Conservation (phyloP, 2,113 vertebrate species). For the Elephantulus edwardii region DNA sequence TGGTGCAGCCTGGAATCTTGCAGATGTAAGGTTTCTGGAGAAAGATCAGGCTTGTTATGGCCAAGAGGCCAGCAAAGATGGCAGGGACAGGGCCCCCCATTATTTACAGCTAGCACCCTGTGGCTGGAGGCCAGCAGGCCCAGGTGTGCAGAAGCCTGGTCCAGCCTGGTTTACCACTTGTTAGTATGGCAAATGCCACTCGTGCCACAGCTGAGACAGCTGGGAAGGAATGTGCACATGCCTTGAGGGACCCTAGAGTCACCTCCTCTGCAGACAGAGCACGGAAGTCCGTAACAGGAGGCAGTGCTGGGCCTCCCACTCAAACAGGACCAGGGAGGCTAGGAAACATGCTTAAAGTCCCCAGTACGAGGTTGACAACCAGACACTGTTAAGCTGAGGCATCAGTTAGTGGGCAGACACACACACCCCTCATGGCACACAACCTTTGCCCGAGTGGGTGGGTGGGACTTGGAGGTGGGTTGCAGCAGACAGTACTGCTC, state of each 20-base stretch:
- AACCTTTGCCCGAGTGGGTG: not conserved
- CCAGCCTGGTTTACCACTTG: not conserved
- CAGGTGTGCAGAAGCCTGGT: not conserved
- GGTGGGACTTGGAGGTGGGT: not conserved
- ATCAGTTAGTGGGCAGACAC: no score
- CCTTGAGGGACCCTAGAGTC: not conserved
- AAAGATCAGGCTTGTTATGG: not conserved
- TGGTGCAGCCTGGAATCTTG: slow-evolving; percentile 97
- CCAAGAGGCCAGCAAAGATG: not conserved
- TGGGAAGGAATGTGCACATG: not conserved
- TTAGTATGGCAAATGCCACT: not conserved
- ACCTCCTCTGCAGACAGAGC: accelerated
- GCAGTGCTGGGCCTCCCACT: not conserved
- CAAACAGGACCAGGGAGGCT: slow-evolving; percentile 7
- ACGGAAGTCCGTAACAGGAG: not conserved
- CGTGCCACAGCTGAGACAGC: not conserved
- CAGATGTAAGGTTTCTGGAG: slow-evolving; percentile 97
- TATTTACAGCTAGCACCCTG: not conserved
- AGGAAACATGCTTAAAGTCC: not conserved
- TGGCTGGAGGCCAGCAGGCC: accelerated
- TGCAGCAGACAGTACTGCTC: slow-evolving; percentile 73
- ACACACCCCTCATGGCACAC: no score
- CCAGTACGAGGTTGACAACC: not conserved
- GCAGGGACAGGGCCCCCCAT: not conserved
- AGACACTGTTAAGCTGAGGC: no score